These are phyloP conservation scores for Dynastes tityus DNA, from an alignment of 2,888 invertebrate genomes.

Conservation along the genomic window DNA sequence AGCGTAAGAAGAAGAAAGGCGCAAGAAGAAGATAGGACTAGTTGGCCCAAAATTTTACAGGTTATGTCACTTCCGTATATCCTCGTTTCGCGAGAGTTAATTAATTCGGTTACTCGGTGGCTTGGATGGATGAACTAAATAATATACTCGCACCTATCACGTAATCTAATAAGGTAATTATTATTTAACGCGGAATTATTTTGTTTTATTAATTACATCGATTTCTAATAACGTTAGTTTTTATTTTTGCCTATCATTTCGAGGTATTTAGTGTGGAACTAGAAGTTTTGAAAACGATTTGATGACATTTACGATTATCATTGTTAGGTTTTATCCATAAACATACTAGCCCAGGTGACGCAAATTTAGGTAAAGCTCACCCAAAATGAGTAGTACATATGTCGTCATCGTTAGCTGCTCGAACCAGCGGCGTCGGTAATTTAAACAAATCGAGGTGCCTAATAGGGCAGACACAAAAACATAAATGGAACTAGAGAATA, in stretches of 20 bases:
- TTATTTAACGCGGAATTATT: constrained; percentile 10
- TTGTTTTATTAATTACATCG: background rate
- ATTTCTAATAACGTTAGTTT: background rate
- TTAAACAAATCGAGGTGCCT: too few relatives aligned
- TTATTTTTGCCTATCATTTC: background rate
- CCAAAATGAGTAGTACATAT: too few relatives aligned
- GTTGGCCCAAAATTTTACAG: constrained; percentile 50
- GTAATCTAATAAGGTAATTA: constrained; percentile 6
- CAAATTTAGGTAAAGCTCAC: too few relatives aligned
- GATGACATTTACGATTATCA: too few relatives aligned
- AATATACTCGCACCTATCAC: background rate
- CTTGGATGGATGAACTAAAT: constrained; percentile 3
- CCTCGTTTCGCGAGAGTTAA: constrained; percentile 42
- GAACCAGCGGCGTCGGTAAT: too few relatives aligned
- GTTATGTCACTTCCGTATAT: constrained; percentile 51
- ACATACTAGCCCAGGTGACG: too few relatives aligned
- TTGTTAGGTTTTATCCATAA: too few relatives aligned
- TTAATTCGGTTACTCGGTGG: constrained; percentile 26
- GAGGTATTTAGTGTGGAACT: too few relatives aligned
- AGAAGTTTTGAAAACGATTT: too few relatives aligned
- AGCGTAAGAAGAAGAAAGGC: constrained; percentile 20
- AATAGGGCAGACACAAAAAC: too few relatives aligned
- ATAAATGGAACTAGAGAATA: too few relatives aligned
- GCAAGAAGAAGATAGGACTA: constrained; percentile 9
- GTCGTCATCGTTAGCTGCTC: too few relatives aligned